A percentile compares a stretch with the other conserved stretches of the same genome.
Evolutionary conservation across 2,113 vertebrate genomes (phyloP).

Genomic region (Theristicus caerulescens): DNA sequence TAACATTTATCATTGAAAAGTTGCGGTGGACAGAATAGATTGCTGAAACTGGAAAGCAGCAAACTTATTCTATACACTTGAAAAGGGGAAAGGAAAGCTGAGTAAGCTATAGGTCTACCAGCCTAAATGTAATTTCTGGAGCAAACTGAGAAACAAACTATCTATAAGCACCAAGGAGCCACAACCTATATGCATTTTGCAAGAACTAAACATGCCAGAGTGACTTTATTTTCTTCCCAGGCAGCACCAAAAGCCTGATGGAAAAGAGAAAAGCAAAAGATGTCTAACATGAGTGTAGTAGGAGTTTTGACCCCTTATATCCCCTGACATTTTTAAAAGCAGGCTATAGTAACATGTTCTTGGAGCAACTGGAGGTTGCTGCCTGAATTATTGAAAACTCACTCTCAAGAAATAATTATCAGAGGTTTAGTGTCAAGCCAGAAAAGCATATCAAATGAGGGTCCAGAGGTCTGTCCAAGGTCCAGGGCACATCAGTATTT

Average conservation of each 20-base stretch:
- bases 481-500: background rate
- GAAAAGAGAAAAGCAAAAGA: background rate
- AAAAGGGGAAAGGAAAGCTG: background rate
- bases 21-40: background rate
- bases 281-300: background rate
- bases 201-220: background rate
- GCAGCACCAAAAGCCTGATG: background rate
- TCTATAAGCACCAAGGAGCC: background rate
- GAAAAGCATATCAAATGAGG: background rate
- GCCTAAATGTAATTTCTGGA: background rate
- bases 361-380: background rate
- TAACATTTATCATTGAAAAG: background rate
- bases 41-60: background rate
- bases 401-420: background rate
- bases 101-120: background rate
- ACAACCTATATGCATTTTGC: background rate
- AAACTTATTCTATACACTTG: background rate
- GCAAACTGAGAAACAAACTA: background rate
- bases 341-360: background rate
- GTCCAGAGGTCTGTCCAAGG: background rate
- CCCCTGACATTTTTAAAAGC: background rate
- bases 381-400: background rate
- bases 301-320: background rate
- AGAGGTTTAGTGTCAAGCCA: background rate
- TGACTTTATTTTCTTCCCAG: background rate